phyloP scores from a whole-genome alignment of 2,797 vertebrate genomes.

The Melanotaenia maccullochi region DNA sequence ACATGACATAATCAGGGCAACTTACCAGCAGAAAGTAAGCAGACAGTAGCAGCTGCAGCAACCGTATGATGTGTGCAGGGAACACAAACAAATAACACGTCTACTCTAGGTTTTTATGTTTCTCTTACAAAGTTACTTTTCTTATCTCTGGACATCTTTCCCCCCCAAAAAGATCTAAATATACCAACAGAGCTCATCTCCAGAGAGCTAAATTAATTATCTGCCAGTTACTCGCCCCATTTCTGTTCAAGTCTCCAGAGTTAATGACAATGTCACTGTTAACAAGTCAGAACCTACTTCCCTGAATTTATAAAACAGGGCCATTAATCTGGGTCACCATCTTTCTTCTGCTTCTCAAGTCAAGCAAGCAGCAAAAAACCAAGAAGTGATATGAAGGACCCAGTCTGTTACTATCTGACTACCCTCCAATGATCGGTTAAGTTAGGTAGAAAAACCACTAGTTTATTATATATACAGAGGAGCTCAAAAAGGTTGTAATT shows the following conservation, averaged over 20 bases:
- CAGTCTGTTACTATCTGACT: background rate
- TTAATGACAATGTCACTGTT: slow-evolving; percentile 68
- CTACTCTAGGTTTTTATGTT: background rate
- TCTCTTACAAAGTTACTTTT: slow-evolving; percentile 19
- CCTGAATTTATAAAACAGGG: slow-evolving; percentile 77
- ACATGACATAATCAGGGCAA: background rate
- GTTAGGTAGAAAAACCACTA: background rate
- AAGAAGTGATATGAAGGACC: slow-evolving; percentile 32
- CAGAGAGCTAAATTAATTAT: slow-evolving; percentile 80
- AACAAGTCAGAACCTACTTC: slow-evolving; percentile 77
- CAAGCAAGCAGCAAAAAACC: slow-evolving; percentile 23
- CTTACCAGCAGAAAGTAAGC: background rate
- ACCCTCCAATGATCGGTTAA: background rate
- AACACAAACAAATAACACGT: background rate
- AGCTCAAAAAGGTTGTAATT: background rate
- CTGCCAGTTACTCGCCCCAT: slow-evolving; percentile 76
- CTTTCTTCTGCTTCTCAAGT: slow-evolving; percentile 41
- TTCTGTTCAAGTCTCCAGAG: slow-evolving; percentile 76
- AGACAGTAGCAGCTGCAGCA: background rate
- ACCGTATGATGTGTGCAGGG: background rate
- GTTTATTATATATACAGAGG: background rate
- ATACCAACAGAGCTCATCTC: slow-evolving; percentile 62
- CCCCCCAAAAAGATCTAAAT: slow-evolving; percentile 52
- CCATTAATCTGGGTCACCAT: slow-evolving; percentile 78
- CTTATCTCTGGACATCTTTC: slow-evolving; percentile 18